Conservation (phyloP, 2,113 vertebrate genomes). For the Variabilichromis moorii region DNA sequence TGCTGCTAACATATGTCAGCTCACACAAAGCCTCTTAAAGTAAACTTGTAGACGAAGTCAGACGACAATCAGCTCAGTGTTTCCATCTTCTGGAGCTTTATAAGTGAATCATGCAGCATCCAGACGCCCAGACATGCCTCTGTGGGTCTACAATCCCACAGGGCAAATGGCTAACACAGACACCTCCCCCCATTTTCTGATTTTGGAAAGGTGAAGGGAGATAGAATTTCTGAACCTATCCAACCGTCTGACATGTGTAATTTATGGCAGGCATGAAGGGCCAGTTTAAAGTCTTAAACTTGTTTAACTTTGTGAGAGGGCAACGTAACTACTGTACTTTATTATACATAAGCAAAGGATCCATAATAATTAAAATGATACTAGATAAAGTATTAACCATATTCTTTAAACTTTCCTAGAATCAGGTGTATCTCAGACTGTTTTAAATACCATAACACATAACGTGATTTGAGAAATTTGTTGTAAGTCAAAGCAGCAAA, state of each 20-base stretch:
- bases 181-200: background rate
- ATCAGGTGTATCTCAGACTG: background rate
- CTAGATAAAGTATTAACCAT: background rate
- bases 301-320: background rate
- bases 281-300: background rate
- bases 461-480: background rate
- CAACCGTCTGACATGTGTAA: background rate
- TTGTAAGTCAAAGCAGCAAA: background rate
- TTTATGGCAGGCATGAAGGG: background rate
- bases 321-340: background rate
- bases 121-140: constrained; percentile 49
- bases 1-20: background rate
- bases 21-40: constrained; percentile 11
- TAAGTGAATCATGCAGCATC: constrained; percentile 42
- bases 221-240: background rate
- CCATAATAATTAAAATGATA: background rate
- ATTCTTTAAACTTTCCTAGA: background rate
- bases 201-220: background rate
- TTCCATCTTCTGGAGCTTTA: background rate
- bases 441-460: background rate
- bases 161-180: constrained; percentile 2
- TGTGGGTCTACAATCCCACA: background rate
- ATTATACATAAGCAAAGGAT: background rate
- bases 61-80: constrained; percentile 38
- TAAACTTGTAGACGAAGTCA: background rate